These are phyloP conservation scores for Agonopterix subpropinquella DNA, from an alignment of 2,888 invertebrate genomes.

Conservation along the genomic window DNA sequence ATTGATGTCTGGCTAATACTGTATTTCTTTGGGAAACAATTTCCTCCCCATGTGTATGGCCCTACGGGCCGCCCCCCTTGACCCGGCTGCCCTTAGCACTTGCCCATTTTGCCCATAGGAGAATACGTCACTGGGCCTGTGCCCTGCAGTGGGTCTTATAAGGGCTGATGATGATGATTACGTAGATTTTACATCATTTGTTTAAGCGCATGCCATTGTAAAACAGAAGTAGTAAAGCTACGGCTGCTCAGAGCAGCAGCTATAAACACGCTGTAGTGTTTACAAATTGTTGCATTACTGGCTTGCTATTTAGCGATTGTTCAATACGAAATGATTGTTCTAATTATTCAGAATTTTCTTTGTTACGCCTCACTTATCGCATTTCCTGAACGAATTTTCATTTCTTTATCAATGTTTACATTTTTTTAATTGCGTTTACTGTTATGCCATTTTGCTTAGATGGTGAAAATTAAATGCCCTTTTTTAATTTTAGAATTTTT, in stretches of 20 bases:
- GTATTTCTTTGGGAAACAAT: no score
- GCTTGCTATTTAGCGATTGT: constrained; percentile 44
- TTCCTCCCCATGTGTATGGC: no score
- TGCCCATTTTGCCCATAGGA: no score
- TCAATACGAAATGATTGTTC: constrained; percentile 51
- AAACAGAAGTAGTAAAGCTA: constrained; percentile 30
- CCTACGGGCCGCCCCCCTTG: no score
- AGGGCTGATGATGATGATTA: no score
- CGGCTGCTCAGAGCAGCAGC: constrained; percentile 31
- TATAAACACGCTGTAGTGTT: constrained; percentile 54
- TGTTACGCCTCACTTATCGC: constrained; percentile 29
- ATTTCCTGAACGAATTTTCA: constrained; percentile 17
- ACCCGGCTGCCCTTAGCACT: no score
- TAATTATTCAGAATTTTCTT: constrained; percentile 49
- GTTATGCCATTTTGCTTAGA: not conserved
- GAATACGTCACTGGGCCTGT: no score
- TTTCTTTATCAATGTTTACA: not conserved
- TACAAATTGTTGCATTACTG: constrained; percentile 59
- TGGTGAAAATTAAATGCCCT: not conserved
- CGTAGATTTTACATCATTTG: not conserved
- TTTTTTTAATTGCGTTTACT: not conserved
- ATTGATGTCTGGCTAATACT: no score
- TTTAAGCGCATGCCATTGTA: constrained; percentile 38
- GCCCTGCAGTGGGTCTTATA: no score
- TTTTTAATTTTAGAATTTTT: no score